Conservation (phyloP, 2,888 invertebrate species). For the Noctua fimbriata region DNA sequence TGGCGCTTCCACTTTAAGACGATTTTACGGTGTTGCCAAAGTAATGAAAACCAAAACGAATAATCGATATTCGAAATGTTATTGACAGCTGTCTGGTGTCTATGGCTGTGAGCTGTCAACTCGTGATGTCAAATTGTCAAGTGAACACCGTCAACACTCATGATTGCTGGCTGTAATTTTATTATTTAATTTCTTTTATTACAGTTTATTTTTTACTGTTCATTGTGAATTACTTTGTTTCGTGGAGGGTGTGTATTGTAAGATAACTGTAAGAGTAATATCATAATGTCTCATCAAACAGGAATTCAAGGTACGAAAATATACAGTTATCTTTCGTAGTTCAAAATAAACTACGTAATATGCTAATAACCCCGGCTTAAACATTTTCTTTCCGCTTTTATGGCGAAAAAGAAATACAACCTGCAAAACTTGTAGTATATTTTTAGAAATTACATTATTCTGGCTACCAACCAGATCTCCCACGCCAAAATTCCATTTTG, state of each 20-base stretch:
- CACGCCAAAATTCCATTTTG: slow-evolving; percentile 45
- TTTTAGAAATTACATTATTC: slow-evolving; percentile 45
- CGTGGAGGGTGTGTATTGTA: slow-evolving; percentile 31
- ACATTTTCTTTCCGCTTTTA: slow-evolving; percentile 2
- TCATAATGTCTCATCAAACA: slow-evolving; percentile 96
- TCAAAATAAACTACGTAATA: slow-evolving; percentile 60
- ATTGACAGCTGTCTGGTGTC: slow-evolving; percentile 27
- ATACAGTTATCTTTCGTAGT: slow-evolving; percentile 58
- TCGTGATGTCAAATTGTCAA: slow-evolving; percentile 48
- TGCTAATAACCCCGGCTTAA: slow-evolving; percentile 43
- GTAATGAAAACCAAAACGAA: not conserved
- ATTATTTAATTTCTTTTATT: slow-evolving; percentile 52
- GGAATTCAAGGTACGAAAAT: slow-evolving; percentile 94
- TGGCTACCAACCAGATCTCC: slow-evolving; percentile 51
- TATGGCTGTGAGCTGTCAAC: not conserved
- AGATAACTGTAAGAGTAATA: slow-evolving; percentile 27
- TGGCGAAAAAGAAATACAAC: not conserved
- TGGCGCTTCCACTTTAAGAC: too few species aligned
- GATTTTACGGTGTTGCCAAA: not conserved
- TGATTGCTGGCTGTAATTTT: slow-evolving; percentile 23
- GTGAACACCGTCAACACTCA: slow-evolving; percentile 2
- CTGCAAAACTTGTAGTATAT: slow-evolving; percentile 25
- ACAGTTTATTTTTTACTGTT: slow-evolving; percentile 45
- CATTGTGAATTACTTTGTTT: slow-evolving; percentile 44
- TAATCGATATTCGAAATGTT: not conserved